Conservation (phyloP, 2,888 invertebrate species). For the Stenoptilia bipunctidactyla region DNA sequence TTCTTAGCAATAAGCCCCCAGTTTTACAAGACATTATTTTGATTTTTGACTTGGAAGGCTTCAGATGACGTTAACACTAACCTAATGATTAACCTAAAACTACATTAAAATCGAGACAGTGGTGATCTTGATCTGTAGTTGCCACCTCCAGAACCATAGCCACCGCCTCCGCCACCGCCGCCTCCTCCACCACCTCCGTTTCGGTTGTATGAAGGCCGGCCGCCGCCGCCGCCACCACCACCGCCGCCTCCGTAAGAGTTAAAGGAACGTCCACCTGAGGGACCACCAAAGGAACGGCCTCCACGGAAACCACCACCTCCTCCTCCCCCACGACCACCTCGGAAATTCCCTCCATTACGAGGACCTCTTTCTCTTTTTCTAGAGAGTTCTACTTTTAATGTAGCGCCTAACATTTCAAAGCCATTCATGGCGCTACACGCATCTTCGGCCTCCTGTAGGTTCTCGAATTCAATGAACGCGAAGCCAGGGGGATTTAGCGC, state of each 20-base stretch:
- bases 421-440: conserved; percentile 92
- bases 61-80: conserved; percentile 70
- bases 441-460: conserved; percentile 89
- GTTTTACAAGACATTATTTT: conserved; percentile 34
- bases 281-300: conserved; percentile 41
- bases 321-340: conserved; percentile 60
- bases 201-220: conserved; percentile 40
- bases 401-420: conserved; percentile 87
- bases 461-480: conserved; percentile 93
- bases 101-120: conserved; percentile 57
- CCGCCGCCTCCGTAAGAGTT: conserved; percentile 68
- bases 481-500: conserved; percentile 95
- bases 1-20: conserved; percentile 63
- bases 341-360: conserved; percentile 72
- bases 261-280: conserved; percentile 68
- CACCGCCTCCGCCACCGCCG: conserved; percentile 54
- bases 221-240: conserved; percentile 43
- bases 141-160: conserved; percentile 54
- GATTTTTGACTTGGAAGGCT: conserved; percentile 68
- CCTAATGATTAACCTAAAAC: conserved; percentile 60
- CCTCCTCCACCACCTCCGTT: conserved; percentile 21
- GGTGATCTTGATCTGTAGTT: conserved; percentile 69
- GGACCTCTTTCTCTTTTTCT: conserved; percentile 82
- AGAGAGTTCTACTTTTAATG: conserved; percentile 89
- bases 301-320: conserved; percentile 64